A percentile compares a stretch with the other conserved stretches of the same genome.
Evolutionary conservation across 2,888 invertebrate genomes (phyloP).

Genomic region (Miltochrista miniata): DNA sequence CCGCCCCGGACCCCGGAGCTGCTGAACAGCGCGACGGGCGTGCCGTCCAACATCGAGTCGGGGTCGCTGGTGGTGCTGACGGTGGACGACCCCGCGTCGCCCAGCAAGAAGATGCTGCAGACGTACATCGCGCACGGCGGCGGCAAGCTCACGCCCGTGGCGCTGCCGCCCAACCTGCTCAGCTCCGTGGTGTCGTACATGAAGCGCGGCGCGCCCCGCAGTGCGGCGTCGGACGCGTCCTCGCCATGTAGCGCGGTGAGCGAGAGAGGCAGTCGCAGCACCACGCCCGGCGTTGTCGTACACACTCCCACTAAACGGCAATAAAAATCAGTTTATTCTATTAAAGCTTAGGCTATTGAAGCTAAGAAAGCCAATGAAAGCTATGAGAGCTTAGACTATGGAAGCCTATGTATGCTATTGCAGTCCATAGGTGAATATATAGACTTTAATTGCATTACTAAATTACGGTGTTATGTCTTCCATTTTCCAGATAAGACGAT

Average conservation of each 20-base stretch:
- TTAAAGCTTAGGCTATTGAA: too few species aligned
- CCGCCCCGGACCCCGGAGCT: conserved; percentile 26
- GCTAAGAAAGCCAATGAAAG: too few species aligned
- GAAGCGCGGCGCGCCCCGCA: conserved; percentile 63
- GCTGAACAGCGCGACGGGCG: conserved; percentile 28
- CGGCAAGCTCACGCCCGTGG: conserved; percentile 63
- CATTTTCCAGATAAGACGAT: too few species aligned
- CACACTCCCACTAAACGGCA: conserved; percentile 57
- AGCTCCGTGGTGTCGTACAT: conserved; percentile 72
- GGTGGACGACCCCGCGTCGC: conserved; percentile 69
- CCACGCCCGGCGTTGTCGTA: conserved; percentile 48
- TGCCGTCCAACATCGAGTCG: conserved; percentile 64
- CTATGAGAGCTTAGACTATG: too few species aligned
- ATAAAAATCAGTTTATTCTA: too few species aligned
- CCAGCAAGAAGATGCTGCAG: conserved; percentile 72
- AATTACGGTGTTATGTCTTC: too few species aligned
- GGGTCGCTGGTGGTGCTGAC: conserved; percentile 73
- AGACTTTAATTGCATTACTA: too few species aligned
- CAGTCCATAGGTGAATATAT: too few species aligned
- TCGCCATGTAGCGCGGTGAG: conserved; percentile 71
- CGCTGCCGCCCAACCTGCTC: conserved; percentile 60
- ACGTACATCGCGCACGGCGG: conserved; percentile 69
- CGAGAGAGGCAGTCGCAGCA: conserved; percentile 47
- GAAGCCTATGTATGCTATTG: too few species aligned
- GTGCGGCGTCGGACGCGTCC: conserved; percentile 60